Evolutionary conservation across 2,113 vertebrate genomes (phyloP), one percentile per base, ranked within the genome.

Genomic region (Acanthisitta chloris): DNA sequence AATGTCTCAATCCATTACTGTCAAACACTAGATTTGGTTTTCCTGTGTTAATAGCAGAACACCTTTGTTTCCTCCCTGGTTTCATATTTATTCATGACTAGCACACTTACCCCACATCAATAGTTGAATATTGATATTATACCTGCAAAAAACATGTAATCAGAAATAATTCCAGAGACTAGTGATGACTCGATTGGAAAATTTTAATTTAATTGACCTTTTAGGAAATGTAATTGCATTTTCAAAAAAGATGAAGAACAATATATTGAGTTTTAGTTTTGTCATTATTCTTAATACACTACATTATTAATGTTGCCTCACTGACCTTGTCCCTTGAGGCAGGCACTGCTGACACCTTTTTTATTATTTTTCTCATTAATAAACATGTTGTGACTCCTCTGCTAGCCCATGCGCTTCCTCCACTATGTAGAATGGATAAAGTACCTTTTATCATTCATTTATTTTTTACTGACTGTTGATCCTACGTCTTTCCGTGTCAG

Each of bases 331-430:
- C 88, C 88, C 94, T 81, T 61, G 90, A 79, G 90, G 76, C 52
- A 86, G 70, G 67, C 79, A 86, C 86, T 66, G 76, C 62, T 81
- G 88, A 83, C 88, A 95, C 86, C 45, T 83, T 93, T 92, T 81
- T 83, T 69, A 94, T 94, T 97, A 90, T 94, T 96, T 92, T 91
- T 83, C 79, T 95, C 74, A 87, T 94, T 93, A 95, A 92, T 86
- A 95, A 97, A 92, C 82, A 94, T 80, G 83, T 26, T 42, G 17
- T 73, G 45, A 14, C 34, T 86, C 43, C 43, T 81, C 59, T 26
- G 61, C 31, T 76, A 92, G 48, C 10, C 29, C 38, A 45, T 23
- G 54, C 15, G 42, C 18, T 80, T 88, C 59, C 71, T 79, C 17
- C 12, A 34, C 33, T 34, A 31, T 5, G 38, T 38, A 38, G 29